Conservation (phyloP, 2,888 invertebrate species). For the Vandiemenella viatica region DNA sequence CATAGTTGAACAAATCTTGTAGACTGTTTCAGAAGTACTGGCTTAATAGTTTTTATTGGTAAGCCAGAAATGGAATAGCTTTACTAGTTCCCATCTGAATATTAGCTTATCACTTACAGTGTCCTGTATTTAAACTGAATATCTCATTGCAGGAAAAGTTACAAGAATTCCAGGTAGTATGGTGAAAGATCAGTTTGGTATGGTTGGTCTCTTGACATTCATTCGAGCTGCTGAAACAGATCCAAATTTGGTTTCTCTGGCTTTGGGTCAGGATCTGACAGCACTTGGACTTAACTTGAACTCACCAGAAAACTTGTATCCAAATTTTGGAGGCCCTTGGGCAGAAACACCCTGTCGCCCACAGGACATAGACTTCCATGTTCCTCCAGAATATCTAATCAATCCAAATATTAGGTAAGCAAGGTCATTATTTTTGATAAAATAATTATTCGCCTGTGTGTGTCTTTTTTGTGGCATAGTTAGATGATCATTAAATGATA, state of each 20-base stretch:
- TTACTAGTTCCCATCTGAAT: no score
- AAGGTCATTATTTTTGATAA: background rate
- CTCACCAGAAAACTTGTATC: slow-evolving; percentile 93
- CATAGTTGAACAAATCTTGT: no score
- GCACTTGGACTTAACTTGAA: slow-evolving; percentile 96
- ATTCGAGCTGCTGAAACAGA: slow-evolving; percentile 96
- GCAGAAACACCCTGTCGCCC: slow-evolving; percentile 94
- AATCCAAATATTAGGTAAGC: slow-evolving; percentile 73
- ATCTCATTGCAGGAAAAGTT: slow-evolving; percentile 78
- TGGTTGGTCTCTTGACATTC: slow-evolving; percentile 95
- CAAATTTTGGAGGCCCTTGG: slow-evolving; percentile 98
- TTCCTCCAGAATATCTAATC: slow-evolving; percentile 96
- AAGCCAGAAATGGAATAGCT: no score
- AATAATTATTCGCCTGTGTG: background rate
- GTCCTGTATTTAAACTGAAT: no score
- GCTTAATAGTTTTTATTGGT: no score
- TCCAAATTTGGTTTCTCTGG: slow-evolving; percentile 88
- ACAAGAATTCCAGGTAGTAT: slow-evolving; percentile 97
- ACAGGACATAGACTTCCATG: slow-evolving; percentile 96
- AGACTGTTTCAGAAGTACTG: no score
- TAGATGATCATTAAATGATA: no score
- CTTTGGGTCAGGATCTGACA: slow-evolving; percentile 94
- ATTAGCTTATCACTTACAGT: no score
- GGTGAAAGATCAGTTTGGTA: slow-evolving; percentile 99
- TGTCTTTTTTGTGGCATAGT: no score